Base-by-base conservation (phyloP, 1,140 invertebrate species). In the Drosophila willistoni region DNA sequence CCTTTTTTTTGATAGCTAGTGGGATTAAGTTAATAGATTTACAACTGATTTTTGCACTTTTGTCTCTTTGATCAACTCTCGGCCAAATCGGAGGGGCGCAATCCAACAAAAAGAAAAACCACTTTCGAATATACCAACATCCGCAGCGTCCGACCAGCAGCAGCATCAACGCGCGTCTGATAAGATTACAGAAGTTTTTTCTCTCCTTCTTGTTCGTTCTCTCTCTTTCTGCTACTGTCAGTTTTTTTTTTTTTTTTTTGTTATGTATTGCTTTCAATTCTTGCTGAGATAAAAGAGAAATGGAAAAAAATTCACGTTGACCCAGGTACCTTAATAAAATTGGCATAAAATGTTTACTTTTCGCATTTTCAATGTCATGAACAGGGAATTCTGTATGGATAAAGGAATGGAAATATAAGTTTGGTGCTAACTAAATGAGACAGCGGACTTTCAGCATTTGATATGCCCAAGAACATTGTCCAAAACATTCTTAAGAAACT, bases 161-260 rank as follows among this genome's bases (percentile, higher is more conserved):
- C 83, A 80, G 80, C 83, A 77, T 87, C 83, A 80, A 79, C 86
- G 84, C 84, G 79, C 81, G 74, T 87, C 83, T 87, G 83, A 87
- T 87, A 87, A 87, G 79, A 79, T 51, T 51, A 51, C 44, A 51
- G n/a, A 51, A 22, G 22, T 22, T 29, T 51, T 12, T 19, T 51
- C 44, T 51, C 44, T 22, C 19, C 6, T 19, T 51, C 19, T 17
- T 7, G 2, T 19, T 51, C 44, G 2, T 1, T 14, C 44, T 22
- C 1, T 22, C 17, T 51, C 17, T 51, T 10, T 51, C 17, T 47
- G 14, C 29, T 29, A 29, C 29, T 29, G 29, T 47, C 22, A 25
- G 22, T 25, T 25, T 25, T 25, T 25, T 25, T 25, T 13, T 25
- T 13, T 44, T 14, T 1, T 14, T 41, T 41, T n/a, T n/a, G 5